Evolutionary conservation across 2,113 vertebrate species (phyloP), one percentile per base, ranked within the genome.

Genomic region (Etia nguti): DNA sequence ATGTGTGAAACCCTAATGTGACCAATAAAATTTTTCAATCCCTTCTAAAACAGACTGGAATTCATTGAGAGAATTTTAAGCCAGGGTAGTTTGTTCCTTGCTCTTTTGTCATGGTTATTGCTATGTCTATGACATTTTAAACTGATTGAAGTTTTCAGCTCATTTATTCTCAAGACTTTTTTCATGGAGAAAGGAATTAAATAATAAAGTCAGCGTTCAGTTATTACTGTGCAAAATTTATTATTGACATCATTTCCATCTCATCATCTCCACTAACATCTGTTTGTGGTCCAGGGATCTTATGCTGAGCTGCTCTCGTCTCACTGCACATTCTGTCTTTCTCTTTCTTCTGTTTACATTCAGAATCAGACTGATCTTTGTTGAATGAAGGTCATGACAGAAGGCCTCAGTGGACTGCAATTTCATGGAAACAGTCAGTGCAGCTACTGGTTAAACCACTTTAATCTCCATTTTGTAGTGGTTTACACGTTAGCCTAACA

Each of bases 61-160:
- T n/a, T 43, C 1, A 4, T 70, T 24, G 2, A 70, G 5, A 0
- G 8, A n/a, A 68, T 70, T 9, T 70, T 70, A 41, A 22, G 43
- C 36, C 12, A 4, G 9, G 38, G 62, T 38, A 46, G 55, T 55
- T 38, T 83, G 36, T 34, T 2, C 24, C 11, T 20, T 75, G 48
- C 0, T 56, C 34, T 0, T 0, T 2, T 68, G 16, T 20, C 22
- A 3, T 41, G 15, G 22, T 70, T 3, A 73, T 43, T 13, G 16
- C 20, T 0, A 4, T 10, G 16, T 22, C 65, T 70, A 38, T 6
- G 38, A 24, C 38, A 0, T 24, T 43, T 43, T 70, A 15, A 46
- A 26, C n/a, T 26, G 22, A 68, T 24, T 73, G 22, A 73, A 10
- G n/a, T 46, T 73, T 73, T 70, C 38, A 43, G 8, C 5, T 43